A percentile compares a stretch with the other conserved stretches of the same genome.
Evolutionary conservation across 2,113 vertebrate species (phyloP).

Genomic region (Piliocolobus tephrosceles): DNA sequence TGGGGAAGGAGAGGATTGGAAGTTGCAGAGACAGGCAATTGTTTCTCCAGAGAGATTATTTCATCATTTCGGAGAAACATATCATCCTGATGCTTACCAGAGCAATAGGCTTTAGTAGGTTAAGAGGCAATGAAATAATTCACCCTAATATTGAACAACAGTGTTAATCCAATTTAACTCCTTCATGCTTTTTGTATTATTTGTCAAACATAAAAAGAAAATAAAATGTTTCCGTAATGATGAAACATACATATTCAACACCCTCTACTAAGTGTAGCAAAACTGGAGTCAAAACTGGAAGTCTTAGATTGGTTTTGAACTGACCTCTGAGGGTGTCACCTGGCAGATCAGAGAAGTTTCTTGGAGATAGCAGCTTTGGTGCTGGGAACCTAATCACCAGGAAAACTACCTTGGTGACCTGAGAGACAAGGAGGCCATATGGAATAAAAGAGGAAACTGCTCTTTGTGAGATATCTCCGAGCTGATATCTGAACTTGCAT

Average conservation of each 20-base stretch:
- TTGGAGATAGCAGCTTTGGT: background rate
- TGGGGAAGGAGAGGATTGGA: rapidly evolving
- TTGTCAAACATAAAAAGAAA: background rate
- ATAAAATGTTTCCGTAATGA: background rate
- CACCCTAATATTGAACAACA: background rate
- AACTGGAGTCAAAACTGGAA: background rate
- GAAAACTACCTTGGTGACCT: background rate
- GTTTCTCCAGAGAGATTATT: background rate
- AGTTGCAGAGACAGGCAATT: background rate
- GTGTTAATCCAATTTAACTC: background rate
- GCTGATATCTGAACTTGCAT: background rate
- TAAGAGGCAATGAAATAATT: conserved; percentile 14
- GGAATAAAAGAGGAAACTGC: background rate
- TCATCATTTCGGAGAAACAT: background rate
- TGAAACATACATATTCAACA: background rate
- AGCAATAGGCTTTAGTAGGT: background rate
- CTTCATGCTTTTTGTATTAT: background rate
- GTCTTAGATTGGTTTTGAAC: background rate
- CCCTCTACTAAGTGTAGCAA: background rate
- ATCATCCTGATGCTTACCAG: background rate
- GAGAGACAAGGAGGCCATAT: background rate
- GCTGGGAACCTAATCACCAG: background rate
- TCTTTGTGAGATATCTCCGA: background rate
- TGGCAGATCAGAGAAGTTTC: background rate
- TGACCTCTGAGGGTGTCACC: background rate